Evolutionary conservation across 2,797 vertebrate species (phyloP), one percentile per base, ranked within the genome.

Genomic region (Anas bahamensis): DNA sequence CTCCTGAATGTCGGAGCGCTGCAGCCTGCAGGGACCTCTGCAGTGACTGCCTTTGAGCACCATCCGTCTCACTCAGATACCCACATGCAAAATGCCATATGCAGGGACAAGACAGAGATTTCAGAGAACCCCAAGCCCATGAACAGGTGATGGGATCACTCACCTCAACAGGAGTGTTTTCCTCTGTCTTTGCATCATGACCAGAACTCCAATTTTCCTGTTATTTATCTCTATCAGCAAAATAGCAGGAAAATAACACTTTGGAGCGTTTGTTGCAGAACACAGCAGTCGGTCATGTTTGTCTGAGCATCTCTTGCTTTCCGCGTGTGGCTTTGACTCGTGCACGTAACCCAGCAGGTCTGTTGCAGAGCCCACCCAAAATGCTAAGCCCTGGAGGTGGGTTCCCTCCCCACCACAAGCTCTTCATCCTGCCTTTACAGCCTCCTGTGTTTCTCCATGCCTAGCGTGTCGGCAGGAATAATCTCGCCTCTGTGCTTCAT

Each of bases 21-120:
- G 0, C 0, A 2, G 21, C 57, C 31, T 24, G 60, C 1, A 0
- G 31, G 42, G 65, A 52, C 37, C 17, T 22, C 2, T 0, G 13
- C 1, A 5, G 44, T 1, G 1, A 9, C 39, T 59, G 63, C 41
- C 83, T 82, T 84, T 57, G 48, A 66, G 76, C 13, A 61, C 10
- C 26, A 23, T 6, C 56, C 3, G 0, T 55, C n/a, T 79, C 4
- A 0, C 82, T 73, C 69, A 76, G 69, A 42, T 18, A 55, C 4
- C 39, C 79, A 64, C 55, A 66, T 39, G 22, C 56, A 64, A 46
- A 92, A 39, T 5, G 16, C 1, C 1, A 7, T 44, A 5, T 11
- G 3, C 0, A 0, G 44, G 83, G 24, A 23, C 10, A 16, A 39
- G n/a, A 46, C 31, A 26, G 0, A 33, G 33, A 41, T 61, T 37